Base-by-base conservation (phyloP, 2,797 vertebrate species). In the Poeciliopsis paucimaculata region DNA sequence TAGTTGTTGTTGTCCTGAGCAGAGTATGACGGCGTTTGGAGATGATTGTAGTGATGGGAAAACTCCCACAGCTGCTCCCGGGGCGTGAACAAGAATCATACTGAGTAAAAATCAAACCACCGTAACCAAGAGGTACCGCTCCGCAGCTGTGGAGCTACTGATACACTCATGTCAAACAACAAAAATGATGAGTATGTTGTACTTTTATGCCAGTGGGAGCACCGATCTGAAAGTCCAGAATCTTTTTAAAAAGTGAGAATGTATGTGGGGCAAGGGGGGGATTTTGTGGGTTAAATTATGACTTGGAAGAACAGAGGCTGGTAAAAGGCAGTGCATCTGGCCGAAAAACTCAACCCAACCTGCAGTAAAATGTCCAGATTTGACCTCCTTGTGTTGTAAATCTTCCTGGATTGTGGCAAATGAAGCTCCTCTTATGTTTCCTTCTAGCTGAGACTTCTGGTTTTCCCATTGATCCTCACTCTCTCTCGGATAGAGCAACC, bases 401-500 rank as follows among this genome's bases (percentile, higher is more conserved):
- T 71, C 41, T 45, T 41, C 23, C 26, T 71, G 41, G 6, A 71
- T n/a, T 28, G 43, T n/a, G 43, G 28, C 26, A 28, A 46, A 46
- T 28, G 43, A 9, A 72, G 60, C 57, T 84, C 60, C 16, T 83
- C 70, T n/a, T 71, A 36, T 4, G 81, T 10, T 77, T 86, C 62
- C 49, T 26, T 84, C 73, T 46, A 23, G 66, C 18, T 5, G 81
- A 73, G 70, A 57, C 55, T 78, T 43, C 41, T 45, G 76, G 68
- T 46, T 80, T 85, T 82, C 46, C 46, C 3, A 36, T 82, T 74
- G 26, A 45, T 75, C 46, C 75, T 96, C 91, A 98, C 93, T 99
- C 98, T 92, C 96, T 96, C 91, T 99, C 98, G 88, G 97, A 96
- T 93, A 99, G 93, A 92, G 96, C 96, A 86, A 98, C 95, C 90